A percentile compares a stretch with the other conserved stretches of the same genome.
Evolutionary conservation across 2,888 invertebrate species (phyloP).

Genomic region (Hydriomena furcata): DNA sequence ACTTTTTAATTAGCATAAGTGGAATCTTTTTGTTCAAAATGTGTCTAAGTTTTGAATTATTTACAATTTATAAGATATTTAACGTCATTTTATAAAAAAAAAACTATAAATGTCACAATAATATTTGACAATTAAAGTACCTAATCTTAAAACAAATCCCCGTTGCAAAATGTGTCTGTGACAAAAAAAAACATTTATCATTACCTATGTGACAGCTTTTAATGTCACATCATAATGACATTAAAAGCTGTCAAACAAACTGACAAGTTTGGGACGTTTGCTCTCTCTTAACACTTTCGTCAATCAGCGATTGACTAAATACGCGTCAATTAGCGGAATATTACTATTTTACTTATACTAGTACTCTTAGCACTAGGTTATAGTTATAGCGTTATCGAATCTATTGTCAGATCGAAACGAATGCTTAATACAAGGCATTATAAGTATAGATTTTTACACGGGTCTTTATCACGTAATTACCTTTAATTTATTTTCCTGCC

Average conservation of each 20-base stretch:
- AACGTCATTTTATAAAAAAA: not conserved
- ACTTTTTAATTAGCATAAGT: no score
- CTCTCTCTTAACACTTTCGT: not conserved
- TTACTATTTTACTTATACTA: not conserved
- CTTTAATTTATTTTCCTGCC: no score
- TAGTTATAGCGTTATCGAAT: no score
- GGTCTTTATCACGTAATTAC: no score
- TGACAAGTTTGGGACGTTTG: slow-evolving; percentile 18
- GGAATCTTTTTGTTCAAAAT: no score
- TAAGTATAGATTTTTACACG: no score
- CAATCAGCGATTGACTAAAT: slow-evolving; percentile 2
- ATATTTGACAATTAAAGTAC: not conserved
- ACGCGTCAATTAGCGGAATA: not conserved
- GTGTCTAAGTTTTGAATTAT: no score
- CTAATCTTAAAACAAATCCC: slow-evolving; percentile 7
- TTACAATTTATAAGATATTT: no score
- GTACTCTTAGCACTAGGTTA: not conserved
- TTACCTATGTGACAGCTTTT: slow-evolving; percentile 30
- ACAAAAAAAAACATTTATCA: slow-evolving; percentile 23
- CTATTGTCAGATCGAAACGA: no score
- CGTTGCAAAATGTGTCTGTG: not conserved
- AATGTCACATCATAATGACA: no score
- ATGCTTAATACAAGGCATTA: no score
- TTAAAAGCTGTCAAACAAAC: slow-evolving; percentile 35
- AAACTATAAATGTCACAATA: not conserved